Conservation (phyloP, 2,113 vertebrate species). For the Cryptotis parvus region DNA sequence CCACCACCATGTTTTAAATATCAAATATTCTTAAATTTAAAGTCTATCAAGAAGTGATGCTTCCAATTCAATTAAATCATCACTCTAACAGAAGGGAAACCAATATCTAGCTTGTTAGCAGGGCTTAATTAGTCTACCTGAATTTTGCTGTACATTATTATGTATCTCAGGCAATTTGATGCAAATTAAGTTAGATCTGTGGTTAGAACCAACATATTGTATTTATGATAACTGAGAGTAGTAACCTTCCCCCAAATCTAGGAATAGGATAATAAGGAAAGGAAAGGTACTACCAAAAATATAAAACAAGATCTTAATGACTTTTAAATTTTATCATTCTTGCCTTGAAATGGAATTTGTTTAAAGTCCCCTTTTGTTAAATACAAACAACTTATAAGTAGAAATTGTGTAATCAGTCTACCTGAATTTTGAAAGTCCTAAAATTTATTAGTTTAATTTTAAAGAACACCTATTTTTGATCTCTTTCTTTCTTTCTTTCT, state of each 20-base stretch:
- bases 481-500: not conserved
- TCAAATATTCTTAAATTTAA: not conserved
- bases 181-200: not conserved
- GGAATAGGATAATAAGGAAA: not conserved
- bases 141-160: slow-evolving; percentile 37
- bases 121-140: slow-evolving; percentile 24
- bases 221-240: not conserved
- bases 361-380: slow-evolving; percentile 18
- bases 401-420: not conserved
- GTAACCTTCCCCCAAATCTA: not conserved
- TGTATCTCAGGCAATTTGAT: not conserved
- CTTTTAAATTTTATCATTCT: not conserved
- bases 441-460: not conserved
- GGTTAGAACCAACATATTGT: not conserved
- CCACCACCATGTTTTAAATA: not conserved
- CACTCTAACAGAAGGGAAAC: slow-evolving; percentile 15
- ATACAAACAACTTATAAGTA: slow-evolving; percentile 4
- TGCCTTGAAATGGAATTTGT: not conserved
- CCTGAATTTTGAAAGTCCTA: not conserved
- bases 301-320: not conserved
- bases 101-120: not conserved
- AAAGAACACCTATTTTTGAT: not conserved
- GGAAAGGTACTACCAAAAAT: not conserved
- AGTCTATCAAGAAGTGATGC: not conserved
- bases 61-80: slow-evolving; percentile 1